These are phyloP conservation scores for Candidula unifasciata DNA, from an alignment of 2,888 invertebrate species.

Conservation along the genomic window DNA sequence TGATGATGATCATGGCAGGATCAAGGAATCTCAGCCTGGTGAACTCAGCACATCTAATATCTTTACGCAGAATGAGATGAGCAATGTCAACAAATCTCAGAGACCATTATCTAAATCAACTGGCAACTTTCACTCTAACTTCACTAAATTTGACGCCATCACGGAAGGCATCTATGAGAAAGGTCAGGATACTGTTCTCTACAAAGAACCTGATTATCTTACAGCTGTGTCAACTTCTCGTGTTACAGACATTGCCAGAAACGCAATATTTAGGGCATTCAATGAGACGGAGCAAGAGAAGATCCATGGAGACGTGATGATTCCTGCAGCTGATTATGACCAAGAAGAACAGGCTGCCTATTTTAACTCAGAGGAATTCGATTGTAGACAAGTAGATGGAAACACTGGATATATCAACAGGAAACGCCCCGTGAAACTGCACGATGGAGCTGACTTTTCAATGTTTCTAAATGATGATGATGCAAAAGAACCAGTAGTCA, in stretches of 20 bases:
- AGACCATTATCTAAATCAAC: too few species aligned
- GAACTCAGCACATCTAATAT: too few species aligned
- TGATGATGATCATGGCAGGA: too few species aligned
- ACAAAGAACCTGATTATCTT: too few species aligned
- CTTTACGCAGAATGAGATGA: too few species aligned
- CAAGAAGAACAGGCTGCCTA: slow-evolving; percentile 56
- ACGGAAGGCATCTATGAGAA: not conserved
- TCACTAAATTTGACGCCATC: not conserved
- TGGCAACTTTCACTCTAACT: too few species aligned
- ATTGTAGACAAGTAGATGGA: not conserved
- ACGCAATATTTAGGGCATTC: too few species aligned
- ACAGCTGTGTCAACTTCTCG: too few species aligned
- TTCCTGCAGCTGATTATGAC: slow-evolving; percentile 57
- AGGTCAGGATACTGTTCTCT: not conserved
- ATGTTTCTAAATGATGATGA: slow-evolving; percentile 57
- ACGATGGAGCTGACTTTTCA: slow-evolving; percentile 56
- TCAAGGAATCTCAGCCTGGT: too few species aligned
- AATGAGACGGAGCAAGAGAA: not conserved
- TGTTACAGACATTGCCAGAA: too few species aligned
- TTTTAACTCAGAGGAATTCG: slow-evolving; percentile 51
- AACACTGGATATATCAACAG: not conserved
- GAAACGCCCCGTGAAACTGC: slow-evolving; percentile 18
- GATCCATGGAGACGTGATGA: slow-evolving; percentile 43
- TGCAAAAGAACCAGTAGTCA: not conserved
- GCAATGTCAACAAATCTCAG: too few species aligned